Evolutionary conservation across 1,140 invertebrate genomes (phyloP), one percentile per base, ranked within the genome.

Genomic region (Ganaspis sp.): DNA sequence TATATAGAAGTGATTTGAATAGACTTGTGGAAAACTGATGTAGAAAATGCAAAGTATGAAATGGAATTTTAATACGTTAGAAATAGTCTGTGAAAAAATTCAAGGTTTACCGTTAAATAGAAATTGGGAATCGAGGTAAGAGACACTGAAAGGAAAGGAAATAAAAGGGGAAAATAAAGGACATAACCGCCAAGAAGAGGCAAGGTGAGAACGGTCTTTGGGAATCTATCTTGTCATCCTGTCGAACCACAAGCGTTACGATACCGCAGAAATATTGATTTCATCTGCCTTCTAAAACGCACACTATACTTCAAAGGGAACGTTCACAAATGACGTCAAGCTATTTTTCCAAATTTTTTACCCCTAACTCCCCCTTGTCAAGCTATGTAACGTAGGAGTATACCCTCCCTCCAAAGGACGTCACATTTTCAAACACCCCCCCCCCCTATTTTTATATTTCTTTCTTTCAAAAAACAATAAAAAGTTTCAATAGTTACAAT

Each of bases 71-170:
- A 3, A 45, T 12, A 45, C 4, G 42, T 15, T 45, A 45, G 42
- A 45, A 45, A 15, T 0, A 15, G 12, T 4, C 11, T 45, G 21
- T 26, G 12, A 12, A 26, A 12, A 58, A 58, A 4, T 26, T 26
- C 54, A 29, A 58, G 23, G 54, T 58, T 26, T 26, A 58, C 54
- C 54, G 54, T 58, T 58, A 58, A 23, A 29, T 58, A 9, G 12
- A 58, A 58, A 58, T 58, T 26, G 54, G 34, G 19, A 26, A 38
- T 81, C 76, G 80, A 83, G 70, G 75, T 37, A 45, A 79, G 58
- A 71, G 42, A 70, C 79, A 77, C 77, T 38, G 73, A 82, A 84
- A 80, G 75, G 75, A 58, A 81, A 73, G 77, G 78, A 77, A 75
- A 83, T 58, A 58, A 58, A 58, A 26, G 78, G 80, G 76, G 38